phyloP scores from a whole-genome alignment of 2,888 invertebrate genomes.

The Stegana nigrithorax region DNA sequence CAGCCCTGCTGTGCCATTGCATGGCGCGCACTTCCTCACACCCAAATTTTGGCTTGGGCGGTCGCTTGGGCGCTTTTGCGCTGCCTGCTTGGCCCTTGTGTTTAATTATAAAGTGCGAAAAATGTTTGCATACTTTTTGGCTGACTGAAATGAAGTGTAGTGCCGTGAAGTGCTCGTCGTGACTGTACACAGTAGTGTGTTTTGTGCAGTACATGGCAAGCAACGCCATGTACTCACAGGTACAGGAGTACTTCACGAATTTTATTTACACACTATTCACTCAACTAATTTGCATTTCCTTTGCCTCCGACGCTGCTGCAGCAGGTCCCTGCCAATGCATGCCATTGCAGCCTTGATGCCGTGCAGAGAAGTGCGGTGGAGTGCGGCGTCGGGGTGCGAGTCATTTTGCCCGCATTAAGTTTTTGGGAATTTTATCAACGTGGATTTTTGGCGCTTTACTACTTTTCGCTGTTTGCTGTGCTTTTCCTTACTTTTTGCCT shows the following conservation, averaged over 20 bases:
- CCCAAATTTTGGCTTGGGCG: no score
- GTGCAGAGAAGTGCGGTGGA: no score
- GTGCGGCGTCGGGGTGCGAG: no score
- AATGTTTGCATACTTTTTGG: constrained; percentile 57
- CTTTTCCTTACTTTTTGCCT: no score
- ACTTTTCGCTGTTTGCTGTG: no score
- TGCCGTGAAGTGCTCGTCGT: not conserved
- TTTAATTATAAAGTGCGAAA: constrained; percentile 61
- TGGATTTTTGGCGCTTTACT: constrained; percentile 14
- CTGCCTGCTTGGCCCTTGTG: constrained; percentile 42
- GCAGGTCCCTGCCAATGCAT: constrained; percentile 1
- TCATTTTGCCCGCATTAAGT: not conserved
- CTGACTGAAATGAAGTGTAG: constrained; percentile 39
- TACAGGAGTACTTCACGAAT: constrained; percentile 44
- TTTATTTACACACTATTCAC: constrained; percentile 37
- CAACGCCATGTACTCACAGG: constrained; percentile 35
- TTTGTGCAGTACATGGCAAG: not conserved
- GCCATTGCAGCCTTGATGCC: not conserved
- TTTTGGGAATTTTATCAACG: constrained; percentile 17
- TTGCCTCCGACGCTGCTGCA: constrained; percentile 5
- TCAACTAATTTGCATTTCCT: constrained; percentile 58
- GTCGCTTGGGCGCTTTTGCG: constrained; percentile 33
- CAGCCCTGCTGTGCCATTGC: not conserved
- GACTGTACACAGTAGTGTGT: not conserved
- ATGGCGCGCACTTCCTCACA: not conserved